A percentile compares a stretch with the other conserved stretches of the same genome.
Conservation (phyloP, 2,888 invertebrate species). For the Cerastis rubricosa region DNA sequence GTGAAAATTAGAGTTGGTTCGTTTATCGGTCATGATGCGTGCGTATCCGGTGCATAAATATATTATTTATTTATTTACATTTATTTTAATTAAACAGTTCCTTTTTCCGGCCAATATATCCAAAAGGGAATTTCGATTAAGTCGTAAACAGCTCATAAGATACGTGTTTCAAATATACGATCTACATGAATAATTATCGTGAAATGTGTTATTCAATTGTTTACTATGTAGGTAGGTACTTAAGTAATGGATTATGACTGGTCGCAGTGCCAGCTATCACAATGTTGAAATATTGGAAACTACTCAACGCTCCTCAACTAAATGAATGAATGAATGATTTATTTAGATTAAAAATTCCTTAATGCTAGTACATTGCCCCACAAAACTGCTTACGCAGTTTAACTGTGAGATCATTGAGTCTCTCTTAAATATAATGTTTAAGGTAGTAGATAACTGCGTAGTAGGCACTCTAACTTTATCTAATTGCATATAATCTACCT, state of each 20-base stretch:
- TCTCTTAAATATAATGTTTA: not conserved
- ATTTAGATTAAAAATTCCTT: no score
- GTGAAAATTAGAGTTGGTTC: not conserved
- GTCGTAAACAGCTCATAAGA: not conserved
- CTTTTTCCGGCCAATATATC: not conserved
- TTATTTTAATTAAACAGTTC: no score
- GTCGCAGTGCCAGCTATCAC: constrained; percentile 17
- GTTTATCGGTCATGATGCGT: not conserved
- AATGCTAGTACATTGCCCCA: no score
- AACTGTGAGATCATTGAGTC: no score
- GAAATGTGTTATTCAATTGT: constrained; percentile 37
- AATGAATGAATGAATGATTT: no score
- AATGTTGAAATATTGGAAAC: constrained; percentile 45
- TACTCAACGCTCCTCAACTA: constrained; percentile 4
- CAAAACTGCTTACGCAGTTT: no score
- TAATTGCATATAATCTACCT: constrained; percentile 32
- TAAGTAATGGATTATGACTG: constrained; percentile 29
- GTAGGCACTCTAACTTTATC: not conserved
- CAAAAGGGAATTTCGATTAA: not conserved
- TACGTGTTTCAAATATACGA: not conserved
- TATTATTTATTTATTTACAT: no score
- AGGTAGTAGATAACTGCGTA: not conserved
- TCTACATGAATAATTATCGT: not conserved
- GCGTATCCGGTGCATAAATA: not conserved
- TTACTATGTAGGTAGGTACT: not conserved